Percentiles rank a stretch among this genome's conserved stretches.
Conservation (phyloP, 30 jellyfish, hydroid and myxozoan genomes). For the Aurelia coerulea region DNA sequence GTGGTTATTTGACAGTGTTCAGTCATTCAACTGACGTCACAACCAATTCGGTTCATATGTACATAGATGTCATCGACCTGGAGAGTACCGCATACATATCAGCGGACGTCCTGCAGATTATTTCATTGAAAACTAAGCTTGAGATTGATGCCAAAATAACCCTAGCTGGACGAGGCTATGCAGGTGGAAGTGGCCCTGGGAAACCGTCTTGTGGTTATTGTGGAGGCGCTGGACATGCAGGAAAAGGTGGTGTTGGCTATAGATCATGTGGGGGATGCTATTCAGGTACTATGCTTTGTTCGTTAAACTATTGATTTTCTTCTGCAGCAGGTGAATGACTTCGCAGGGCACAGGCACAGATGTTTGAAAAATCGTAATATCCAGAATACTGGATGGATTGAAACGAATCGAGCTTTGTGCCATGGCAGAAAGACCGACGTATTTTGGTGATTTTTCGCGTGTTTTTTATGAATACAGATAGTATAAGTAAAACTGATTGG, state of each 20-base stretch:
- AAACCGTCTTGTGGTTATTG: constrained; percentile 52
- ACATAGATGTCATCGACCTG: constrained; percentile 44
- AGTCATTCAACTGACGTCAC: constrained; percentile 48
- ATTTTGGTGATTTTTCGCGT: too few species aligned
- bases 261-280: constrained; percentile 37
- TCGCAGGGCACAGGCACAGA: too few species aligned
- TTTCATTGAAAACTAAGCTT: constrained; percentile 40
- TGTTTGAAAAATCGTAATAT: too few species aligned
- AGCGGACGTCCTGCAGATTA: constrained; percentile 52
- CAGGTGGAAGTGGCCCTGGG: constrained; percentile 54
- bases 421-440: too few species aligned
- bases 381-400: too few species aligned
- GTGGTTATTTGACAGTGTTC: constrained; percentile 14
- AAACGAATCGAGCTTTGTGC: too few species aligned
- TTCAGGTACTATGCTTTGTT: constrained; percentile 25
- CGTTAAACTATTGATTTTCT: too few species aligned
- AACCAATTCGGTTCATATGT: constrained; percentile 44
- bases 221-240: constrained; percentile 80
- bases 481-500: too few species aligned
- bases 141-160: constrained; percentile 54
- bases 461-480: too few species aligned
- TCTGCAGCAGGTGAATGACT: too few species aligned
- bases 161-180: constrained; percentile 36
- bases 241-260: constrained; percentile 62
- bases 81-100: constrained; percentile 53